Conservation (phyloP, 2,113 vertebrate species). For the Tragelaphus imberbis region DNA sequence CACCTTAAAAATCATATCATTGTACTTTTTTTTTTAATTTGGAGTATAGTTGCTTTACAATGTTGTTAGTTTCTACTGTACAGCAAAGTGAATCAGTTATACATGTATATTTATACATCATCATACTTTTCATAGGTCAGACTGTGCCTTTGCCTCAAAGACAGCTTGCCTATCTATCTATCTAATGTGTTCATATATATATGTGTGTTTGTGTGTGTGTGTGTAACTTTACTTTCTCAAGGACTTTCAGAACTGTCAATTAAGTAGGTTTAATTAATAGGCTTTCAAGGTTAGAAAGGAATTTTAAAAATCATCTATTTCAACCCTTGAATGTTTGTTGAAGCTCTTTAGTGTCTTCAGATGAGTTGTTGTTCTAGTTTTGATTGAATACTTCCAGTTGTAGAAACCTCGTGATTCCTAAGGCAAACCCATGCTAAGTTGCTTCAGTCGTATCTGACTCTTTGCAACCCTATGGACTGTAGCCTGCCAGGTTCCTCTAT, state of each 20-base stretch:
- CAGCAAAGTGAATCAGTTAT: not conserved
- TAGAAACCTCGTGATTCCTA: not conserved
- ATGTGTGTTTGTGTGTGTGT: not conserved
- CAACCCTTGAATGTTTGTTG: not conserved
- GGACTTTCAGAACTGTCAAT: constrained; percentile 3
- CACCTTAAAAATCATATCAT: not conserved
- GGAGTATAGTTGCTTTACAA: not conserved
- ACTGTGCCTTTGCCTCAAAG: not conserved
- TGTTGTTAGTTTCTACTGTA: not conserved
- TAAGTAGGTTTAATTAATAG: not conserved
- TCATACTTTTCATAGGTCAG: not conserved
- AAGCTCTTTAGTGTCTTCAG: not conserved
- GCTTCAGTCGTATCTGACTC: not conserved
- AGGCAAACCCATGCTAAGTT: not conserved
- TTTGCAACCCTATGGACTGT: not conserved
- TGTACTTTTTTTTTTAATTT: not conserved
- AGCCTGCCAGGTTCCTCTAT: not conserved
- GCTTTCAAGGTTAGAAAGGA: not conserved
- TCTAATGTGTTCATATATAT: not conserved
- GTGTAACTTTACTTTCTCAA: not conserved
- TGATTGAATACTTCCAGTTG: not conserved
- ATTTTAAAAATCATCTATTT: not conserved
- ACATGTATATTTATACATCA: not conserved
- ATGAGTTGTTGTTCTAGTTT: not conserved
- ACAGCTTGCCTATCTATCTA: not conserved